phyloP scores from a whole-genome alignment of 30 jellyfish, hydroid and myxozoan species.

The Pseudorhiza aurosa region DNA sequence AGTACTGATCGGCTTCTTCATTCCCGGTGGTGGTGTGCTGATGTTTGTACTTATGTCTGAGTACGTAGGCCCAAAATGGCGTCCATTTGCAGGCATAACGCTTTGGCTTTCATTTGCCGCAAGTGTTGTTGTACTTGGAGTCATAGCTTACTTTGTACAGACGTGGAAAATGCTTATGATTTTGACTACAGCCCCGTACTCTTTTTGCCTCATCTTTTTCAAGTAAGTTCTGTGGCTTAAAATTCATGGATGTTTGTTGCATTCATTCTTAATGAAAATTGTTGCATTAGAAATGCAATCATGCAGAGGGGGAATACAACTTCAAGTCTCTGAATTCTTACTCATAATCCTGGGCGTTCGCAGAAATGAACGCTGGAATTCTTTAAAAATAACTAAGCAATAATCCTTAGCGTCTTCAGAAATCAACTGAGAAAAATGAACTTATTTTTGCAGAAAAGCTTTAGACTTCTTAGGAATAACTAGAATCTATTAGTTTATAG shows the following conservation, averaged over 20 bases:
- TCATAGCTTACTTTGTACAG: slow-evolving; percentile 74
- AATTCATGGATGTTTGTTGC: not conserved
- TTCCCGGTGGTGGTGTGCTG: slow-evolving; percentile 75
- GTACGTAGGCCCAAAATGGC: slow-evolving; percentile 80
- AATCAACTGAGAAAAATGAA: no score
- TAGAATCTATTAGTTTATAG: no score
- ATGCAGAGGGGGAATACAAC: no score
- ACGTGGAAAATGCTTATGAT: slow-evolving; percentile 84
- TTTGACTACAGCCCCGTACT: slow-evolving; percentile 78
- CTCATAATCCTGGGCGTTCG: no score
- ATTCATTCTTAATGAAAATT: not conserved
- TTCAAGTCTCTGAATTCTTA: not conserved
- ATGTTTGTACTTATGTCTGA: slow-evolving; percentile 74
- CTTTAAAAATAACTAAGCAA: no score
- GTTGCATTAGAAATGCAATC: no score
- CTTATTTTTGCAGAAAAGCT: no score
- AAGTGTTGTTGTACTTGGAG: slow-evolving; percentile 77
- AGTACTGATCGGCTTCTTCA: slow-evolving; percentile 76
- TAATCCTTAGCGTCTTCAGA: no score
- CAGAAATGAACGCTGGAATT: no score
- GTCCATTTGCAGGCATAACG: slow-evolving; percentile 86
- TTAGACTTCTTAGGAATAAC: no score
- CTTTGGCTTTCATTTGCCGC: slow-evolving; percentile 68
- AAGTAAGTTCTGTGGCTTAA: slow-evolving; percentile 73
- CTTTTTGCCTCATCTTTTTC: slow-evolving; percentile 53